Evolutionary conservation across 2,113 vertebrate genomes (phyloP), one percentile per base, ranked within the genome.

Genomic region (Mesembrinibis cayennensis): DNA sequence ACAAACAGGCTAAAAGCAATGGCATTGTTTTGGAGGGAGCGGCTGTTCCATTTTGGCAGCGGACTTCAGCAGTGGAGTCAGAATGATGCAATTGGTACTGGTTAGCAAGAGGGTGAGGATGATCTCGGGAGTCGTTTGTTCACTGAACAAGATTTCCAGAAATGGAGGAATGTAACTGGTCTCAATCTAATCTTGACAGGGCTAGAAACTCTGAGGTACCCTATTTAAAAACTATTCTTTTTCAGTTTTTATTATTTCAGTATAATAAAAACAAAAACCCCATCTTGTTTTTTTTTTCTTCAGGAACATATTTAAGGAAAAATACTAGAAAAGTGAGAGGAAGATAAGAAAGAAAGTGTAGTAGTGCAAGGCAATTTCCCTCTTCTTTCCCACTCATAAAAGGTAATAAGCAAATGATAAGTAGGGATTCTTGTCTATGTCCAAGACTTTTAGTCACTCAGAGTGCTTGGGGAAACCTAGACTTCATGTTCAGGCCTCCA

Each of bases 11-110:
- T 62, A 34, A 77, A 95, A 94, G 67, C 34, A 73, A 25, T 14
- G 21, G 63, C 67, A 89, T 95, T 97, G 95, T 97, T 89, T 65
- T 25, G 87, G 80, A 92, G 78, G 96, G 95, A 97, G 94, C 52
- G 87, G 71, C 50, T 53, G 45, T 9, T 62, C 82, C 0, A 0
- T 47, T 49, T 73, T 62, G 83, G 73, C 95, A 91, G 53, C 36
- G 20, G 5, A 65, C 69, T 94, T 59, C 18, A 32, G 61, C 1
- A 4, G 23, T n/a, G 27, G 40, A 87, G 70, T 83, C 69, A 38
- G 67, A 77, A 15, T 74, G 73, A 49, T 92, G 77, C 30, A 84
- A 21, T 40, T 74, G 88, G 82, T 6, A 9, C 89, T 84, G 84
- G 30, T 40, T 56, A 89, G 25, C 53, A 58, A 70, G 49, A 74